These are phyloP conservation scores for Lottia gigantea DNA, from an alignment of 2,888 invertebrate genomes.

Conservation along the genomic window DNA sequence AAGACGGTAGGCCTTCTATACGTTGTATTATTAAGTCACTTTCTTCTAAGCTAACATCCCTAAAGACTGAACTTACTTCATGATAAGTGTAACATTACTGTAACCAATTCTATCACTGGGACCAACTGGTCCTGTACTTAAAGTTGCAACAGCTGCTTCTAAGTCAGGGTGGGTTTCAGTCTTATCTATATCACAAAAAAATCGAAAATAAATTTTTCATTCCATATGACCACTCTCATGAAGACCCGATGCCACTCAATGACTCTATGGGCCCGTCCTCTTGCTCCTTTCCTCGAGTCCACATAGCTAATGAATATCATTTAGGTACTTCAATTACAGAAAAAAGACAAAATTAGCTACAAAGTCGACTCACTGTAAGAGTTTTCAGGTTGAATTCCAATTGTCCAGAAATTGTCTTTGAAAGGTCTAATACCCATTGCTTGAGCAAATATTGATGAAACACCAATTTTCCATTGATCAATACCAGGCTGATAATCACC, in stretches of 20 bases:
- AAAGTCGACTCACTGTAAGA: conserved; percentile 32
- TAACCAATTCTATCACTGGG: conserved; percentile 44
- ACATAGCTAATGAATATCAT: too few relatives aligned
- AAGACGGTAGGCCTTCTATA: background rate
- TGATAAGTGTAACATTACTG: conserved; percentile 40
- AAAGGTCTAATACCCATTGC: conserved; percentile 43
- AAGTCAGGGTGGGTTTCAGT: conserved; percentile 33
- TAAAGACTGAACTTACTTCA: conserved; percentile 44
- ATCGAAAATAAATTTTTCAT: background rate
- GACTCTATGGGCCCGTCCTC: too few relatives aligned
- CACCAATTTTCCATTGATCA: conserved; percentile 44
- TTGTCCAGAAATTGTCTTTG: conserved; percentile 52
- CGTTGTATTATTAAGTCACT: background rate
- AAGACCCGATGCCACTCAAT: too few relatives aligned
- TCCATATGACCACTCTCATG: background rate
- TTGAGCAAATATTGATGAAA: conserved; percentile 40
- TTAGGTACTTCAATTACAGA: too few relatives aligned
- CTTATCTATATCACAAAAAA: conserved; percentile 20
- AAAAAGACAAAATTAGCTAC: too few relatives aligned
- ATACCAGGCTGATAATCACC: conserved; percentile 38
- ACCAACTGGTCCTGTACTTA: conserved; percentile 53
- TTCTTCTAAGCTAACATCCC: background rate
- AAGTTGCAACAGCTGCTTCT: conserved; percentile 39
- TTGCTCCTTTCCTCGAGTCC: too few relatives aligned
- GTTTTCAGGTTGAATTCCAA: conserved; percentile 39